Percentiles rank a stretch among this genome's conserved stretches.
Evolutionary conservation across 2,888 invertebrate genomes (phyloP).

Genomic region (Sarcophaga carnaria): DNA sequence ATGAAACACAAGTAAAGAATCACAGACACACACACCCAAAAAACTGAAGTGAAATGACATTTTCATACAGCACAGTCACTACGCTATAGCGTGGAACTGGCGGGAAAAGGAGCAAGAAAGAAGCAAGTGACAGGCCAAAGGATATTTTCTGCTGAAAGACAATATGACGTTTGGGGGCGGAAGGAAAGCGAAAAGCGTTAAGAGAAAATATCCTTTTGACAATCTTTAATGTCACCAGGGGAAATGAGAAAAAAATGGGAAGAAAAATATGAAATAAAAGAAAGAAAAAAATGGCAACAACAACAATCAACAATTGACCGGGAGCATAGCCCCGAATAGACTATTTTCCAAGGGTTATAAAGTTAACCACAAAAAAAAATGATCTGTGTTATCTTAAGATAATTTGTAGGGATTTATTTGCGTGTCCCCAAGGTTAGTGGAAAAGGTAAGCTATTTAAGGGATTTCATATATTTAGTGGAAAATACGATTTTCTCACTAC

Average conservation of each 20-base stretch:
- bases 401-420: constrained; percentile 19
- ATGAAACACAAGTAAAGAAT: background rate
- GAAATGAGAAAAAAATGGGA: constrained; percentile 16
- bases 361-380: constrained; percentile 4
- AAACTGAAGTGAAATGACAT: constrained; percentile 63
- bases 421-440: background rate
- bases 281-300: background rate
- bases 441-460: too few species aligned
- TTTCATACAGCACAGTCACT: constrained; percentile 29
- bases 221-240: constrained; percentile 61
- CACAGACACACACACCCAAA: constrained; percentile 23
- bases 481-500: too few species aligned
- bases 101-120: constrained; percentile 12
- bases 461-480: too few species aligned
- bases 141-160: background rate
- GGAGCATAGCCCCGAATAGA: constrained; percentile 25
- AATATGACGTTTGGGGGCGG: constrained; percentile 21
- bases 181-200: background rate
- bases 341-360: constrained; percentile 32
- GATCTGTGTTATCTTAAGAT: constrained; percentile 11
- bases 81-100: constrained; percentile 34
- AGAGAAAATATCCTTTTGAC: constrained; percentile 47
- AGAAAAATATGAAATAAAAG: background rate
- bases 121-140: constrained; percentile 5
- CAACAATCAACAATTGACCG: constrained; percentile 7